These are phyloP conservation scores for Nephotettix cincticeps DNA, from an alignment of 1,140 invertebrate species.

Conservation along the genomic window DNA sequence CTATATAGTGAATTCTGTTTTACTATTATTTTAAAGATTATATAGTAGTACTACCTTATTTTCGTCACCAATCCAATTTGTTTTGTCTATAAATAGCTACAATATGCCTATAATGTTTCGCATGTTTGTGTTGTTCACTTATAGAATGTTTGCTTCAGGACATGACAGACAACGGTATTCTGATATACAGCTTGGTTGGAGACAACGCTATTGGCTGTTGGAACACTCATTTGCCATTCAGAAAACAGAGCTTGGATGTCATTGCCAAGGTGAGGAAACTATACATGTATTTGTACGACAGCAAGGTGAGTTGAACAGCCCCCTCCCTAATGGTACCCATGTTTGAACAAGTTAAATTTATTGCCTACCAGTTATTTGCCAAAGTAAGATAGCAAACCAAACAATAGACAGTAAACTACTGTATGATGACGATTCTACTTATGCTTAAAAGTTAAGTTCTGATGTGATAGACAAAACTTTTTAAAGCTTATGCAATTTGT, in stretches of 20 bases:
- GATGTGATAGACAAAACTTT: too few species aligned
- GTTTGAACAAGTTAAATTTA: not conserved
- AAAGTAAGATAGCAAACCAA: not conserved
- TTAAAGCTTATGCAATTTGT: too few species aligned
- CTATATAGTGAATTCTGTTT: too few species aligned
- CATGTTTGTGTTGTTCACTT: too few species aligned
- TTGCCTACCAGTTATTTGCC: not conserved
- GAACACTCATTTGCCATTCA: conserved; percentile 40
- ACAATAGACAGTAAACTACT: not conserved
- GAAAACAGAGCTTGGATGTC: conserved; percentile 25
- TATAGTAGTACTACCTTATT: too few species aligned
- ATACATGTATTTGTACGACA: not conserved
- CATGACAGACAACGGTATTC: conserved; percentile 41
- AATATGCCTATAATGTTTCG: too few species aligned
- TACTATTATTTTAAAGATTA: too few species aligned
- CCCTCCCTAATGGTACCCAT: not conserved
- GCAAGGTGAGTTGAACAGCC: not conserved
- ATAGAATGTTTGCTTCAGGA: too few species aligned
- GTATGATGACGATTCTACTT: too few species aligned
- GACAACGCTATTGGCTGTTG: conserved; percentile 47
- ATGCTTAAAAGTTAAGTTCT: too few species aligned
- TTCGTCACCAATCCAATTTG: too few species aligned
- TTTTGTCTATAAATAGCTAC: too few species aligned
- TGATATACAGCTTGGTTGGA: conserved; percentile 45
- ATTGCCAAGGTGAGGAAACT: conserved; percentile 36